Conservation (phyloP, 2,888 invertebrate genomes). For the Drosophila algonquin region DNA sequence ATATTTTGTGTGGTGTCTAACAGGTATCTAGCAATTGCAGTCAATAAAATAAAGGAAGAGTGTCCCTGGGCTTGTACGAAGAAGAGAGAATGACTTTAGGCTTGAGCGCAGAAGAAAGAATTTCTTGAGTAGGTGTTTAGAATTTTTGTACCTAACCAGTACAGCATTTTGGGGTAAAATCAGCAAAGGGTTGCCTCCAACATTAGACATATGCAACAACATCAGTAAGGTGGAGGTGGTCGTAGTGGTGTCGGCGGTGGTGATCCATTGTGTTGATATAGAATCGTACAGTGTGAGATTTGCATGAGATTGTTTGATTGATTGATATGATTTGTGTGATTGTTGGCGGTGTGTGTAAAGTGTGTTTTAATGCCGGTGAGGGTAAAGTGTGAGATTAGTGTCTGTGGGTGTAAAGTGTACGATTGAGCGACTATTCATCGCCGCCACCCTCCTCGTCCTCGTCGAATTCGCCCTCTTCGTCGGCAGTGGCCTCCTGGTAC, state of each 20-base stretch:
- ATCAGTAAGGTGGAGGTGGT: background rate
- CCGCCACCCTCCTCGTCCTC: conserved; percentile 85
- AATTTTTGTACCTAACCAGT: background rate
- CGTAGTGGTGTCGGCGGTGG: too few species aligned
- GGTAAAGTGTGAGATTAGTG: background rate
- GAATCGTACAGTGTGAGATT: background rate
- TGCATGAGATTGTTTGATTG: background rate
- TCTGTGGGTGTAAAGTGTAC: too few species aligned
- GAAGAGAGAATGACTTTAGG: too few species aligned
- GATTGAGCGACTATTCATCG: conserved; percentile 72
- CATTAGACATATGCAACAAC: background rate
- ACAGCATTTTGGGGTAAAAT: background rate
- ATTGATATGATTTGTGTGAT: background rate
- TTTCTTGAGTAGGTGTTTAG: background rate
- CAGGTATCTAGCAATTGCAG: background rate
- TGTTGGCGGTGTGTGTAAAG: background rate
- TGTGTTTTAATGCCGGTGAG: background rate
- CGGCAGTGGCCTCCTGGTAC: conserved; percentile 95
- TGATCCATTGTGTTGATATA: too few species aligned
- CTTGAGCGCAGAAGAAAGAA: too few species aligned
- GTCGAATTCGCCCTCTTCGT: conserved; percentile 92
- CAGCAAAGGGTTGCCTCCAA: background rate
- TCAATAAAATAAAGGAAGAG: background rate
- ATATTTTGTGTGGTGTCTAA: background rate
- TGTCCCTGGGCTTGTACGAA: background rate